Conservation (phyloP, 2,113 vertebrate species). For the Cnemophilus loriae region DNA sequence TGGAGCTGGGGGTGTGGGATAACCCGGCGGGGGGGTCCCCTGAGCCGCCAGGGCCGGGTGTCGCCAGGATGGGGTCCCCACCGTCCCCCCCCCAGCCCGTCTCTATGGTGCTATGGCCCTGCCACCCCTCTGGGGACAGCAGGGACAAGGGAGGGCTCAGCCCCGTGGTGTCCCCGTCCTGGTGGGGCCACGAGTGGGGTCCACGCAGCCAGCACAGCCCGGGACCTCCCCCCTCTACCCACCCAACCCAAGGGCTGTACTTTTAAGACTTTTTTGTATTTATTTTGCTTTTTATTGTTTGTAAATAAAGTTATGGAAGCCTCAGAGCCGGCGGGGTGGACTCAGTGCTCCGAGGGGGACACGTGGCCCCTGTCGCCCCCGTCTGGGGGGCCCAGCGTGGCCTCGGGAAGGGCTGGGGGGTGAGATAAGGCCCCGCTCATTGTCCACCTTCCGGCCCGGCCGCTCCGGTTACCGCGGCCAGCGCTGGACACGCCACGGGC, state of each 20-base stretch:
- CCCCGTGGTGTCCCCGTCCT: neutral
- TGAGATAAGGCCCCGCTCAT: neutral
- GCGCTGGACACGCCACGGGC: neutral
- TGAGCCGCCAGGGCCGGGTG: neutral
- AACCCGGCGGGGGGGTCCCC: neutral
- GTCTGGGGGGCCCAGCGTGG: neutral
- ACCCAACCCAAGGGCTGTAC: neutral
- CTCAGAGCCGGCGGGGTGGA: neutral
- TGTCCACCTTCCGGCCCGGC: conserved; percentile 27
- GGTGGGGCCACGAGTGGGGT: neutral
- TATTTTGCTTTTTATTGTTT: conserved; percentile 62
- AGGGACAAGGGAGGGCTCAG: neutral
- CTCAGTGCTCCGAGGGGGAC: neutral
- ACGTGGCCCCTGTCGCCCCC: neutral
- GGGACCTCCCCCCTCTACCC: accelerated
- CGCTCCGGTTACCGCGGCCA: neutral
- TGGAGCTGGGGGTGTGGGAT: too few relatives aligned
- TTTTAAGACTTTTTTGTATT: conserved; percentile 46
- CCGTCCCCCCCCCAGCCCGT: neutral
- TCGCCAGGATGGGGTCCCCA: neutral
- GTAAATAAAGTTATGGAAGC: conserved; percentile 42
- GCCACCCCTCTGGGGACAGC: neutral
- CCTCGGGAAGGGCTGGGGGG: neutral
- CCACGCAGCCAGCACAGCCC: neutral
- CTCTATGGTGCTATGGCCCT: conserved; percentile 26